Evolutionary conservation across 2,797 vertebrate genomes (phyloP), one percentile per base, ranked within the genome.

Genomic region (Loriculus beryllinus): DNA sequence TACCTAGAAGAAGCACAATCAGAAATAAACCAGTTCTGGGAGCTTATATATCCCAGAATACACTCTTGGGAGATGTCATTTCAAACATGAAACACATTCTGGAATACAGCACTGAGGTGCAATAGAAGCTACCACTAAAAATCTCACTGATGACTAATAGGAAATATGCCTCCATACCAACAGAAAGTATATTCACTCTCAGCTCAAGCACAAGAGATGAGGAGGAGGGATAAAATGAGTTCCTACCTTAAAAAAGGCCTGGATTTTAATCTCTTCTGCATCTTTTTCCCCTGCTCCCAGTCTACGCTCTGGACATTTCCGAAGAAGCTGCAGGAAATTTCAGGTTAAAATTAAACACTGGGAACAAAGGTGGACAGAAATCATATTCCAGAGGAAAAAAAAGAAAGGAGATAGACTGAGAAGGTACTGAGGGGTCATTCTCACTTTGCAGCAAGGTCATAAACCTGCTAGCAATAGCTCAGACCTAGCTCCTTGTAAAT

Each of bases 201-300:
- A 35, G 37, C 51, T 71, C 29, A 72, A 81, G 63, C 16, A 70
- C n/a, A 49, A 56, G 26, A 70, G 35, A 14, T 37, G 37, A 77
- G 3, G 21, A 8, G 33, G 6, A 80, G 22, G 31, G 29, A 82
- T 35, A 80, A 79, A 59, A 9, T 1, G 21, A 86, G n/a, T 35
- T 93, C 84, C 88, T 93, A 99, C 99, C 98, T 98, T 98, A 94
- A 99, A 99, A 97, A 99, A 99, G 14, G 96, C 93, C 90, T 99
- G 98, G 28, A 81, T 96, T 96, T 99, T 99, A 95, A 99, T 98
- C 93, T 99, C 98, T 18, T 97, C 96, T 1, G 99, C 99, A 4
- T 99, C 99, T 68, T 96, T 98, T 45, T 97, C 97, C 39, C 99
- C 98, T 3, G 98, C 98, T 81, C 99, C 99, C 6, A 99, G 97